Evolutionary conservation across 30 jellyfish, hydroid and myxozoan species (phyloP), one percentile per base, ranked within the genome.

Genomic region (Chrysaora quinquecirrha): DNA sequence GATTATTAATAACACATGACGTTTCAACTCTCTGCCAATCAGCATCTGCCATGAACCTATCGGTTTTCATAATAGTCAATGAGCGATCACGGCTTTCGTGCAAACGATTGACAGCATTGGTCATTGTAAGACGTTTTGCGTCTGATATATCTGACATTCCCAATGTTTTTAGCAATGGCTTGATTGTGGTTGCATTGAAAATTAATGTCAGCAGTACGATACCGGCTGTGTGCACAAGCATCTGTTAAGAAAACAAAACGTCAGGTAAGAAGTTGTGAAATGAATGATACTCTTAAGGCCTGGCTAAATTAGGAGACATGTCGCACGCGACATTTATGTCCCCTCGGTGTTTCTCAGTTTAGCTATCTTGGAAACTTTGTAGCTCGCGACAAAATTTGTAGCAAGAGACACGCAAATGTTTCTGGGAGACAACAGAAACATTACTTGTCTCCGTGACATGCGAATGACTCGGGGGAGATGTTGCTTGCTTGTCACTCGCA

Each of bases 141-240:
- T 91, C 98, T 0, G 98, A 91, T 56, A 91, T 86, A 46, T 91
- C 96, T 1, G 98, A 91, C 98, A 91, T 91, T 46, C 96, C 96
- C 22, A 91, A 87, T 27, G 78, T 50, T 56, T 91, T 67, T 3
- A 91, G 75, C 33, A 91, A 76, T 19, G 96, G 96, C 52, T 75
- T 73, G 70, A 91, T 71, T 7, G 98, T 91, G 29, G 96, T 86
- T 1, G 96, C 98, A 63, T 91, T 91, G 72, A 78, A 24, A 1
- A 86, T 54, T 2, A 91, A 85, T 7, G 98, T 91, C 35, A 91
- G 86, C 61, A 91, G 49, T 62, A 91, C 98, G 20, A 91, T 91
- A 4, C 98, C 98, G 0, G 98, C 95, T 4, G 95, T 86, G 32
- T 91, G 98, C 25, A 91, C 88, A 63, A 91, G 64, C 88, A 91